phyloP scores from a whole-genome alignment of 2,797 vertebrate species.

The Trachurus trachurus region DNA sequence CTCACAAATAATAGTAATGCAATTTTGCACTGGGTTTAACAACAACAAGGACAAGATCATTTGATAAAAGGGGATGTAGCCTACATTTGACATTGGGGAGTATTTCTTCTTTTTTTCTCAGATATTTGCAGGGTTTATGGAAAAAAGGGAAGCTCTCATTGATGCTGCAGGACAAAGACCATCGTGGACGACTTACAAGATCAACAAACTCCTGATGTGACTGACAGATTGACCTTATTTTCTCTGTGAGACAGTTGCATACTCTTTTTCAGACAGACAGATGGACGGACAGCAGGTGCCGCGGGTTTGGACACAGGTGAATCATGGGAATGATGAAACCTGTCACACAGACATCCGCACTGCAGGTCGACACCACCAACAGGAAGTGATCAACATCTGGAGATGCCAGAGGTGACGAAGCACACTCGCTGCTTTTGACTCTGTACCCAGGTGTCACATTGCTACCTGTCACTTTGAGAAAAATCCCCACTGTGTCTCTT shows the following conservation, averaged over 20 bases:
- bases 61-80: too few relatives aligned
- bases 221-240: not conserved
- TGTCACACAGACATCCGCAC: not conserved
- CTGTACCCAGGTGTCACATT: conserved; percentile 42
- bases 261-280: not conserved
- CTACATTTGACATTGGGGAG: too few relatives aligned
- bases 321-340: conserved; percentile 3
- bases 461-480: conserved; percentile 54
- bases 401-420: conserved; percentile 11
- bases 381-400: conserved; percentile 47
- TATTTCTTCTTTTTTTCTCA: too few relatives aligned
- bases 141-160: too few relatives aligned
- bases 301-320: conserved; percentile 1
- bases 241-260: not conserved
- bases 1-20: not conserved
- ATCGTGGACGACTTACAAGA: too few relatives aligned
- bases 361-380: conserved; percentile 13
- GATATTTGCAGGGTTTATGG: too few relatives aligned
- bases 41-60: too few relatives aligned
- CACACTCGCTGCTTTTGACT: not conserved
- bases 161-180: too few relatives aligned
- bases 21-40: not conserved
- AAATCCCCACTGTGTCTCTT: conserved; percentile 21
- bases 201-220: not conserved
- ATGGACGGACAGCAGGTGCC: not conserved